These are phyloP conservation scores for Drosophila takahashii DNA, from an alignment of 1,140 invertebrate genomes.

Conservation along the genomic window DNA sequence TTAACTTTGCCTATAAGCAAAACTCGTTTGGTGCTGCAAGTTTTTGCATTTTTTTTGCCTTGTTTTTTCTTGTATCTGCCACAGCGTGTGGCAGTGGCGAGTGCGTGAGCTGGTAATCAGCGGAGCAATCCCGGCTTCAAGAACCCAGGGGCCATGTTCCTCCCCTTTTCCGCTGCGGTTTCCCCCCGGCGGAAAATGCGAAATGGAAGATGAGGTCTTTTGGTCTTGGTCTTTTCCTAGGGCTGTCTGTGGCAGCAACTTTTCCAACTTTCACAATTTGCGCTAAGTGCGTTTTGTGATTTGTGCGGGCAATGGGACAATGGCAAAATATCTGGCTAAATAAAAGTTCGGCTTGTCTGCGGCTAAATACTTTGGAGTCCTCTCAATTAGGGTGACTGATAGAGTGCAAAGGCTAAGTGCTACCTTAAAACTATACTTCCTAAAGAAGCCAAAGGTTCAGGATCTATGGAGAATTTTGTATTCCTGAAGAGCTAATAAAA, in stretches of 20 bases:
- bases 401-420: not conserved
- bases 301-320: constrained; percentile 42
- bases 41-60: constrained; percentile 47
- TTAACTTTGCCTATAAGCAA: constrained; percentile 62
- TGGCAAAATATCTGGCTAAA: constrained; percentile 15
- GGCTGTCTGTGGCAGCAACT: constrained; percentile 54
- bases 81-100: constrained; percentile 62
- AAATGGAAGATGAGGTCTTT: constrained; percentile 29
- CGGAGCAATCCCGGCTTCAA: constrained; percentile 35
- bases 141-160: constrained; percentile 51
- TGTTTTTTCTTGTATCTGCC: constrained; percentile 36
- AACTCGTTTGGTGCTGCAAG: constrained; percentile 65
- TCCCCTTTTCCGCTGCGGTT: constrained; percentile 41
- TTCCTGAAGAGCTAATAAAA: no score
- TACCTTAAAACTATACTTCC: not conserved
- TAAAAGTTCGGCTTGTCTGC: constrained; percentile 30
- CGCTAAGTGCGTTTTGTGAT: constrained; percentile 77
- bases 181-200: constrained; percentile 33
- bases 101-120: constrained; percentile 70
- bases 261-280: constrained; percentile 77
- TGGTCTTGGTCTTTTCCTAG: constrained; percentile 26
- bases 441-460: not conserved
- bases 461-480: no score
- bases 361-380: constrained; percentile 35
- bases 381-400: constrained; percentile 31